Base-by-base conservation (phyloP, 2,797 vertebrate species). In the Pipistrellus pipistrellus region DNA sequence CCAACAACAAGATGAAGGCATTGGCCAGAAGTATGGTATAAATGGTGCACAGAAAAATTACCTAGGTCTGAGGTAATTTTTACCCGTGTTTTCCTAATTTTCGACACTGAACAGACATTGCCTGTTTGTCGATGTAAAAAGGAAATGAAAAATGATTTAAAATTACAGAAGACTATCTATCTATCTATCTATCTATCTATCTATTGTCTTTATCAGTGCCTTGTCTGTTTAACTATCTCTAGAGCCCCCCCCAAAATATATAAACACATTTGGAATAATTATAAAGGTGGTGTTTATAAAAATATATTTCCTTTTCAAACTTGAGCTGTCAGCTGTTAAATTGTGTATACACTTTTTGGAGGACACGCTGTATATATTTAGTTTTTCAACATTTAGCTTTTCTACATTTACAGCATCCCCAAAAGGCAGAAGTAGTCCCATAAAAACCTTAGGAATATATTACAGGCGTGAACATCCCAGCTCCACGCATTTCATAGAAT, bases 31-130 rank as follows among this genome's bases (percentile, higher is more conserved):
- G 27, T 10, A 51, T 8, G 14, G 23, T 11, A 32, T 55, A 10
- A 32, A 2, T 4, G 20, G 35, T 38, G n/a, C 8, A 20, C 2
- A 75, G 23, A 53, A 88, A 68, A 14, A 51, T 59, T 6, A 59
- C 15, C 30, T 82, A 55, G 5, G 6, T 9, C n/a, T 18, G n/a
- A 51, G 32, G 5, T 35, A 48, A 84, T 35, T 85, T 87, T 69
- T 76, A 48, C 23, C n/a, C 71, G 3, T 57, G 77, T 69, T 72
- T 95, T 86, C 51, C 18, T 83, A 30, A 18, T 69, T 93, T 91
- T 84, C 27, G 78, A 27, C 23, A 44, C 44, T 51, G 14, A 88
- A 18, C 0, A 94, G 6, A 38, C 86, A 51, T 15, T 71, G 46
- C 27, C 27, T 87, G 15, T 89, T 86, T 64, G 48, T 62, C 55